phyloP scores from a whole-genome alignment of 2,113 vertebrate species.

The Menidia beryllina region DNA sequence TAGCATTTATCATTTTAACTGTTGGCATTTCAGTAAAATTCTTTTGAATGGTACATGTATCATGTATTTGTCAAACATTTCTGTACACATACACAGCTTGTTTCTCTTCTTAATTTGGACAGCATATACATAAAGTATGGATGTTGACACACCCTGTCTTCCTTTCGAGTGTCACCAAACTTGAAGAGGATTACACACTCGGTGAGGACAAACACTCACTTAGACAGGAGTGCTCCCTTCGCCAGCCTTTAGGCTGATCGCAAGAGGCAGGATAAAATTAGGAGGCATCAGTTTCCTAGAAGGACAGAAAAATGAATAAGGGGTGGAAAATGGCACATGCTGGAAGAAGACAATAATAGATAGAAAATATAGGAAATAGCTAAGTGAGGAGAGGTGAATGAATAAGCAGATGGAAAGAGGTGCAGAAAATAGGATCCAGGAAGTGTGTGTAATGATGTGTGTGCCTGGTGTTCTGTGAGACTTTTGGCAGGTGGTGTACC shows the following conservation, averaged over 20 bases:
- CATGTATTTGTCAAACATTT: background rate
- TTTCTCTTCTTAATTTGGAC: slow-evolving; percentile 7
- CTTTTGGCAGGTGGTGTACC: slow-evolving; percentile 50
- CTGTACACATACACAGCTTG: background rate
- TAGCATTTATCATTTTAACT: too few relatives aligned
- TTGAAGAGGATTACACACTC: slow-evolving; percentile 70
- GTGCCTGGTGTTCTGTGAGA: slow-evolving; percentile 54
- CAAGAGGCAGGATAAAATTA: slow-evolving; percentile 40
- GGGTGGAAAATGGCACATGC: background rate
- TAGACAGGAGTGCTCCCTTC: slow-evolving; percentile 35
- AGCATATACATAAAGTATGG: slow-evolving; percentile 7
- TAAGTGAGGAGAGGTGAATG: slow-evolving; percentile 23
- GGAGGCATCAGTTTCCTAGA: slow-evolving; percentile 39
- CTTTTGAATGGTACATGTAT: background rate
- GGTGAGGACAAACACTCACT: slow-evolving; percentile 49
- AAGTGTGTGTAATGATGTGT: slow-evolving; percentile 37
- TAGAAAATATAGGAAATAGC: slow-evolving; percentile 6
- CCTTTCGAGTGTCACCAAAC: slow-evolving; percentile 50
- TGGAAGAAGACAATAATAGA: background rate
- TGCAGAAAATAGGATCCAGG: slow-evolving; percentile 31
- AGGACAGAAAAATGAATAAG: slow-evolving; percentile 4
- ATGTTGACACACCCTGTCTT: slow-evolving; percentile 31
- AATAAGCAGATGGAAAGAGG: slow-evolving; percentile 34
- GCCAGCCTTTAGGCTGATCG: slow-evolving; percentile 51
- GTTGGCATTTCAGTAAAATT: slow-evolving; percentile 7